phyloP scores from a whole-genome alignment of 1,140 invertebrate species.

The Drosophila sturtevanti region DNA sequence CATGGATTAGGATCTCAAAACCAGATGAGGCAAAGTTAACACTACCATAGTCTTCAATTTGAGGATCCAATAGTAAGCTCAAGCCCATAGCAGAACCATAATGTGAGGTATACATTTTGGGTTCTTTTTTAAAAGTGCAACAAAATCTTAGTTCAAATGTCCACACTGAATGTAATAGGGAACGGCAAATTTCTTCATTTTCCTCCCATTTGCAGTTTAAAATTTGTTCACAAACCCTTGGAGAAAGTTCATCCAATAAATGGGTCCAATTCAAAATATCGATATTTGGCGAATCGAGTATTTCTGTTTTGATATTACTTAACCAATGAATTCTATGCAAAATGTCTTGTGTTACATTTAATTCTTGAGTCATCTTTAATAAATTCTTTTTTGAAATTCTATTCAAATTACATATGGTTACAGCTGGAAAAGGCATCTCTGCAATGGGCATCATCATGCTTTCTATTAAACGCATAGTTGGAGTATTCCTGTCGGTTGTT shows the following conservation, averaged over 20 bases:
- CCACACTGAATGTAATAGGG: constrained; percentile 84
- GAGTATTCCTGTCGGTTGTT: constrained; percentile 75
- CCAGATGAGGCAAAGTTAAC: constrained; percentile 23
- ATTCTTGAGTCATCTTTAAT: constrained; percentile 7
- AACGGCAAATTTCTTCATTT: constrained; percentile 82
- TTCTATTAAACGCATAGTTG: constrained; percentile 84
- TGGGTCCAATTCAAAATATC: constrained; percentile 40
- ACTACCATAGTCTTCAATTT: constrained; percentile 82
- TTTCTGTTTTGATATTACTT: not conserved
- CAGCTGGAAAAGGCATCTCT: constrained; percentile 86
- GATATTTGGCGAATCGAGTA: not conserved
- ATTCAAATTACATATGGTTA: constrained; percentile 86
- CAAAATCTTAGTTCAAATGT: constrained; percentile 84
- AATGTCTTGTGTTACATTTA: constrained; percentile 1
- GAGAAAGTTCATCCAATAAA: constrained; percentile 76
- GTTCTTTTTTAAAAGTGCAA: constrained; percentile 86
- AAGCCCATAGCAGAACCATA: constrained; percentile 86
- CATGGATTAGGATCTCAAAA: constrained; percentile 83
- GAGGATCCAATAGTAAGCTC: constrained; percentile 83
- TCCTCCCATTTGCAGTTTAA: constrained; percentile 86
- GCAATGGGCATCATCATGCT: constrained; percentile 84
- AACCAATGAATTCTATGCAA: constrained; percentile 13
- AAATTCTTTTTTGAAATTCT: constrained; percentile 21
- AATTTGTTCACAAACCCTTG: constrained; percentile 83
- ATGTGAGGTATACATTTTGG: constrained; percentile 57